These are phyloP conservation scores for Agonum fuliginosum DNA, from an alignment of 2,888 invertebrate species.

Conservation along the genomic window DNA sequence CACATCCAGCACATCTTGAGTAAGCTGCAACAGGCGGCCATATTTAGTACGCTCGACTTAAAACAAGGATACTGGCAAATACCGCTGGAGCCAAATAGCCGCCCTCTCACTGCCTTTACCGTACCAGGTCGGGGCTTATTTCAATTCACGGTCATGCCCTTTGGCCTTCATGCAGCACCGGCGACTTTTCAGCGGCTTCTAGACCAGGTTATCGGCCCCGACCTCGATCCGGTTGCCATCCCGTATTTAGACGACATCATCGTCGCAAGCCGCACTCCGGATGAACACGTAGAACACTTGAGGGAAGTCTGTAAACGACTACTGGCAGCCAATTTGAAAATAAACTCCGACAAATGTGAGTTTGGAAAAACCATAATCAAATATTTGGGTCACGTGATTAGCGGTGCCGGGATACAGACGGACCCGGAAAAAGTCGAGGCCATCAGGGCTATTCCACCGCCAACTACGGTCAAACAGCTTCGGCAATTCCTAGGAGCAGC, in stretches of 20 bases:
- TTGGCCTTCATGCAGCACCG: constrained; percentile 65
- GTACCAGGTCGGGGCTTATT: constrained; percentile 65
- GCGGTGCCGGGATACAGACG: constrained; percentile 29
- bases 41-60: constrained; percentile 63
- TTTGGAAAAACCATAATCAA: constrained; percentile 58
- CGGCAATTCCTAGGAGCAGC: constrained; percentile 59
- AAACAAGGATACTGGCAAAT: constrained; percentile 67
- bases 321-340: constrained; percentile 55
- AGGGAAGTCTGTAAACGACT: constrained; percentile 61
- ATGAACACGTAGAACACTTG: constrained; percentile 58
- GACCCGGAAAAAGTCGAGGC: constrained; percentile 54
- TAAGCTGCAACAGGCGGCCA: constrained; percentile 63
- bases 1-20: constrained; percentile 64
- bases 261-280: constrained; percentile 54
- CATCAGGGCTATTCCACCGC: constrained; percentile 48
- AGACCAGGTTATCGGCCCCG: constrained; percentile 64
- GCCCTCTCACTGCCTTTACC: constrained; percentile 65
- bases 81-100: constrained; percentile 58
- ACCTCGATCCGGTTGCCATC: constrained; percentile 63
- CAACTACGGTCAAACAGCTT: constrained; percentile 57
- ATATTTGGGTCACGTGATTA: constrained; percentile 61
- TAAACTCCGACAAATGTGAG: constrained; percentile 62
- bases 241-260: constrained; percentile 65
- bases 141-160: constrained; percentile 66
- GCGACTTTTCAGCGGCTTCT: constrained; percentile 66